Base-by-base conservation (phyloP, 23 tunicate genomes). In the Clavelina lepadiformis region DNA sequence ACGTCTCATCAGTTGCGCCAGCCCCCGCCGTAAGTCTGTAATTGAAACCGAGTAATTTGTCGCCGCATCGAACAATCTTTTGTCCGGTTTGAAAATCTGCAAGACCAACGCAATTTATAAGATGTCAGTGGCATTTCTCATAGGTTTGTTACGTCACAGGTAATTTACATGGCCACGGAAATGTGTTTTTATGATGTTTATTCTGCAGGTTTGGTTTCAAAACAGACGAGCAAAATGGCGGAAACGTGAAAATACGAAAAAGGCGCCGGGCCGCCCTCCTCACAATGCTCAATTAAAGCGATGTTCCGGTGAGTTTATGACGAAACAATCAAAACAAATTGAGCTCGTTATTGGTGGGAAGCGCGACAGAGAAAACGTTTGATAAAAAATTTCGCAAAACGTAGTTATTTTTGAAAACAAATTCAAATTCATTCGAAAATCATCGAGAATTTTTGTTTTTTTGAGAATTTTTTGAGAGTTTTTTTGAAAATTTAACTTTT, bases 141-240 rank as follows among this genome's bases (percentile, higher is more conserved):
- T n/a, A n/a, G n/a, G n/a, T n/a, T n/a, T n/a, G n/a, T n/a, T n/a
- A n/a, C n/a, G n/a, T n/a, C n/a, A n/a, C 49, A 11, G 11, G 15
- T 44, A 11, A 15, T 44, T 44, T 11, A 44, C 11, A 11, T 44
- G 15, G 15, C 15, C 49, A 11, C 15, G 49, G 11, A 11, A 11
- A 44, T 15, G 15, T 44, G 11, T 44, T 44, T 44, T 44, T 44
- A 11, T 44, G 11, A 8, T 20, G 13, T 26, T 49, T 49, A 47
- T 27, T 7, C 7, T 68, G 19, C 59, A 94, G 99, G 99, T 94
- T 36, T 94, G 99, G 99, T 94, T 94, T 63, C 99, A 94, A 75
- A 94, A 94, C 61, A 80, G 99, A 30, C 76, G 99, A 64, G 99
- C 99, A 31, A 94, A 94, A 76, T 94, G 99, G 99, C 44, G 99